Base-by-base conservation (phyloP, 2,113 vertebrate genomes). In the Nycticebus coucang region DNA sequence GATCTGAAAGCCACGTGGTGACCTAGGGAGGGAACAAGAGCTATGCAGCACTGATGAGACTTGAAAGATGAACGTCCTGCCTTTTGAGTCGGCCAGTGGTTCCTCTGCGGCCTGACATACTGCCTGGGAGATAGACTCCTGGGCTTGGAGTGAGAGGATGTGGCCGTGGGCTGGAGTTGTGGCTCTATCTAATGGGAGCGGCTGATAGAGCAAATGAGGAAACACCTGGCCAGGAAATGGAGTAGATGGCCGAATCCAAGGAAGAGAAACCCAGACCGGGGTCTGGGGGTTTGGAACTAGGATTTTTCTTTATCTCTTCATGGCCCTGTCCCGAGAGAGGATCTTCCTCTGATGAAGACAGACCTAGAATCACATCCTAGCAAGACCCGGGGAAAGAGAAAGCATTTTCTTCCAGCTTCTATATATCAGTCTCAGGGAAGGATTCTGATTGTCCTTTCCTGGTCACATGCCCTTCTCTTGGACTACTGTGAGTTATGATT, bases 111-210 rank as follows among this genome's bases (percentile, higher is more conserved):
- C 69, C 68, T 10, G 7, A 35, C n/a, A 3, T 28, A 7, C 33
- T 10, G 7, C 33, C 71, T 55, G 0, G 0, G 28, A 74, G 59
- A 30, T 26, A 60, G 68, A 22, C 28, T 30, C 35, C 2, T 4
- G 30, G 83, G 11, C 17, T 1, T 7, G 2, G 28, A 5, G 37
- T 6, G 14, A 18, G 2, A 37, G 18, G 12, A 8, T 0, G 0
- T 14, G n/a, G 50, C 64, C 15, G 1, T 21, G 66, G 21, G 71
- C 64, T 4, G 15, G 62, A 30, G 5, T 7, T 30, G 30, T 26
- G 60, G 59, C 60, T 37, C 35, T 45, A 4, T 86, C 35, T 35
- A 12, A 57, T 15, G 18, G 18, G 30, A 72, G 19, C 7, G 45
- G 21, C 80, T 53, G 37, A 62, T 83, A 53, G 7, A 77, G 21